Percentiles rank a stretch among this genome's conserved stretches.
These are phyloP conservation scores for Drosophila quadrilineata DNA, from an alignment of 1,140 invertebrate species.

Conservation along the genomic window DNA sequence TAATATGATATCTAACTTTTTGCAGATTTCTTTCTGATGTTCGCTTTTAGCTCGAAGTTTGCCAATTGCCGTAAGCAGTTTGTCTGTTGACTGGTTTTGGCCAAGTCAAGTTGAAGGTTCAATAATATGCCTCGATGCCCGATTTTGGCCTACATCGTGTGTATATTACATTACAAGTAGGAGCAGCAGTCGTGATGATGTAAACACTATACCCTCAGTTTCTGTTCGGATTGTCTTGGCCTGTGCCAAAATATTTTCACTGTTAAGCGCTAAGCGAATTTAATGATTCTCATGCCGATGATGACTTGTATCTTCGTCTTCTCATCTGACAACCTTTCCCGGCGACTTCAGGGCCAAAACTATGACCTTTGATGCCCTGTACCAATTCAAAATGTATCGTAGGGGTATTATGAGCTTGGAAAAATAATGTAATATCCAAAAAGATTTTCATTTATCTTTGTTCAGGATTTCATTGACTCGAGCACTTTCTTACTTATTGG, in stretches of 20 bases:
- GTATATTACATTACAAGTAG: constrained; percentile 74
- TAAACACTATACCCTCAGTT: constrained; percentile 38
- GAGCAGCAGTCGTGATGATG: constrained; percentile 71
- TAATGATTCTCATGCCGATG: constrained; percentile 67
- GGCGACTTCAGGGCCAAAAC: too few relatives aligned
- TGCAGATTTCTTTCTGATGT: constrained; percentile 19
- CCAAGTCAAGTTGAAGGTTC: constrained; percentile 78
- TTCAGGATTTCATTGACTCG: too few relatives aligned
- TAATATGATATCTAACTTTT: too few relatives aligned
- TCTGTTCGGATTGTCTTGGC: constrained; percentile 9
- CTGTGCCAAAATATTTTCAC: constrained; percentile 68
- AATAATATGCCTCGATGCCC: constrained; percentile 60
- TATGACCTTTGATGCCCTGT: too few relatives aligned
- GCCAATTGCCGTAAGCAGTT: too few relatives aligned
- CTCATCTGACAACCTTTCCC: too few relatives aligned
- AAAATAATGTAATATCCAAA: too few relatives aligned
- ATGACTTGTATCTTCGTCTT: constrained; percentile 33
- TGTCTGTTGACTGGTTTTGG: constrained; percentile 1
- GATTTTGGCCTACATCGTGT: constrained; percentile 36
- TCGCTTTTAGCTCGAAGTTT: neutral
- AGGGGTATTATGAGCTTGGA: too few relatives aligned
- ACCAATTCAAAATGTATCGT: too few relatives aligned
- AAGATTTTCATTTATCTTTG: too few relatives aligned
- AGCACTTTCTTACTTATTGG: too few relatives aligned
- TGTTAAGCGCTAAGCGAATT: constrained; percentile 67